These are phyloP conservation scores for Pristionchus fissidentatus DNA, from an alignment of 2,888 invertebrate species.

Conservation along the genomic window DNA sequence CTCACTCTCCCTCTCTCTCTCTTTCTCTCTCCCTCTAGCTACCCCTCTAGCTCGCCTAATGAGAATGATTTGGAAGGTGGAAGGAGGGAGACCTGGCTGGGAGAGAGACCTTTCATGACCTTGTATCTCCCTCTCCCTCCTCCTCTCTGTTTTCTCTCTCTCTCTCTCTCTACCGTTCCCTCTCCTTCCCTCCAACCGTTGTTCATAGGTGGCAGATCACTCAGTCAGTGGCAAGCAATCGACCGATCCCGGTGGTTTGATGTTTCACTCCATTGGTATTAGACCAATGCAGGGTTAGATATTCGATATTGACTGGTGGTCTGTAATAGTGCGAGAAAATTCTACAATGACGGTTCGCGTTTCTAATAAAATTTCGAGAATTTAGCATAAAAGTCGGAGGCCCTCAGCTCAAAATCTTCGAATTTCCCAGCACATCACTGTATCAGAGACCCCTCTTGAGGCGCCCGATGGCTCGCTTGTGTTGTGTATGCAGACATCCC, in stretches of 20 bases:
- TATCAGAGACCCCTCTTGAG: not conserved
- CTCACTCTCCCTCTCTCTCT: not conserved
- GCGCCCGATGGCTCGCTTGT: not conserved
- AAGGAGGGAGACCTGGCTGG: no score
- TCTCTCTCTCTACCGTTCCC: slow-evolving; percentile 28
- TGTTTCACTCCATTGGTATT: no score
- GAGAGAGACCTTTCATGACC: slow-evolving; percentile 29
- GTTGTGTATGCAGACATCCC: not conserved
- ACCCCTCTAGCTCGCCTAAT: no score
- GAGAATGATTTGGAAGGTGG: slow-evolving; percentile 39
- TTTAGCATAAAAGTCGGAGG: no score
- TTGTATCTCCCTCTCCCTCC: not conserved
- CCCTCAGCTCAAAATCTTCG: no score
- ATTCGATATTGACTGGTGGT: no score
- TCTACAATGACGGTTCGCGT: no score
- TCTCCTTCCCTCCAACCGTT: slow-evolving; percentile 12
- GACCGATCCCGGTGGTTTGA: no score
- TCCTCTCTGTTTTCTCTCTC: not conserved
- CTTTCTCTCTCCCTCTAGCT: not conserved
- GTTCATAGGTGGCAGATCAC: slow-evolving; percentile 1
- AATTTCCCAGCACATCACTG: not conserved
- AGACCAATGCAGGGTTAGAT: no score
- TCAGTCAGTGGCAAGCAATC: not conserved
- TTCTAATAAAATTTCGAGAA: no score
- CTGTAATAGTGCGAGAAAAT: no score